Percentiles rank a stretch among this genome's conserved stretches.
phyloP scores from a whole-genome alignment of 2,797 vertebrate species.

The Chloroceryle inda region DNA sequence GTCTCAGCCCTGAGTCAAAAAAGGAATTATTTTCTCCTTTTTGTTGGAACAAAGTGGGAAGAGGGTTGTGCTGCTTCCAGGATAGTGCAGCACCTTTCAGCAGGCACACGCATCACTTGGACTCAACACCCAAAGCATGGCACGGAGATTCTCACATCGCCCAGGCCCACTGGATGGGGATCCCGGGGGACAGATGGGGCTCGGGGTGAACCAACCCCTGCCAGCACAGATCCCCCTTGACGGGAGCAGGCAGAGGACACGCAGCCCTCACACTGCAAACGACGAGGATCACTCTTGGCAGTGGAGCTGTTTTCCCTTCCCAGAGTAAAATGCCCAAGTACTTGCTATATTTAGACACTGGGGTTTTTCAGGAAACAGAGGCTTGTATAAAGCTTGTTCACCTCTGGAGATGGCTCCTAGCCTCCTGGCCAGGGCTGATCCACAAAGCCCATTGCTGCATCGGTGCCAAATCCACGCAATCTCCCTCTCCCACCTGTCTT shows the following conservation, averaged over 20 bases:
- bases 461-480: accelerated
- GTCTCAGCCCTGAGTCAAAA: neutral
- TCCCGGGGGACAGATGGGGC: accelerated
- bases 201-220: neutral
- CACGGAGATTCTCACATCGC: neutral
- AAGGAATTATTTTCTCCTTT: neutral
- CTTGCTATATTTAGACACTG: constrained; percentile 24
- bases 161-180: neutral
- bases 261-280: neutral
- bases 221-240: neutral
- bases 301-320: constrained; percentile 35
- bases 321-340: constrained; percentile 35
- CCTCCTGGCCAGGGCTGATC: neutral
- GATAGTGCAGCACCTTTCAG: neutral
- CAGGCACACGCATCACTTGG: neutral
- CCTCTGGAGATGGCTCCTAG: neutral
- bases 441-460: neutral
- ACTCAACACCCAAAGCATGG: accelerated
- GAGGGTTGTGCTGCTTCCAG: neutral
- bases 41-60: neutral
- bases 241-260: neutral
- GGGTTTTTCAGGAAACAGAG: constrained; percentile 19
- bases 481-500: neutral
- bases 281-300: constrained; percentile 42
- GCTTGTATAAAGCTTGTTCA: neutral